These are phyloP conservation scores for Melieria picta DNA, from an alignment of 2,888 invertebrate species.

Conservation along the genomic window DNA sequence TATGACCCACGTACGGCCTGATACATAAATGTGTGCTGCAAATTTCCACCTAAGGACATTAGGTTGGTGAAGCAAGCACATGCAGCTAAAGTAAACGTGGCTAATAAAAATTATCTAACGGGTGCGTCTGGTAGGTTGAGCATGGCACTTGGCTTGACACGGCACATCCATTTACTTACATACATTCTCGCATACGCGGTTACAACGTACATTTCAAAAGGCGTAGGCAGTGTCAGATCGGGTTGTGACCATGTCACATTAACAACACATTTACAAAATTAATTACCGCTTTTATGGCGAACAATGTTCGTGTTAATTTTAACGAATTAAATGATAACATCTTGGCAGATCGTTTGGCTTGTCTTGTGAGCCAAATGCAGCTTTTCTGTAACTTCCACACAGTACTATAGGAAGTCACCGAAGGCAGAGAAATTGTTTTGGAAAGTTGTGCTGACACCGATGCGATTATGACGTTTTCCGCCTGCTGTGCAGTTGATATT, in stretches of 20 bases:
- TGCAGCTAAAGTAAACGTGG: no score
- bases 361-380: background rate
- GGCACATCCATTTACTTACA: no score
- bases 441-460: conserved; percentile 54
- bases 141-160: no score
- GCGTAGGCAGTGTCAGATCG: no score
- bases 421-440: conserved; percentile 43
- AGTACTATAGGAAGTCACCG: background rate
- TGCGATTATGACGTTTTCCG: conserved; percentile 27
- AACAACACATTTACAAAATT: conserved; percentile 58
- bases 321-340: conserved; percentile 66
- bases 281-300: conserved; percentile 63
- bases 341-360: conserved; percentile 39
- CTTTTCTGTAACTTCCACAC: background rate
- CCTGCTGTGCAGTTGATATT: conserved; percentile 2
- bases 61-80: no score
- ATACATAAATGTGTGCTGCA: no score
- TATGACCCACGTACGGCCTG: no score
- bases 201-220: no score
- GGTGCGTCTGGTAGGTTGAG: background rate
- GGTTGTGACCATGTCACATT: conserved; percentile 36
- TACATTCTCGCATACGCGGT: no score
- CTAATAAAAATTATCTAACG: no score
- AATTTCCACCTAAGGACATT: no score
- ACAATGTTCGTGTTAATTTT: conserved; percentile 67